Base-by-base conservation (phyloP, 2,888 invertebrate species). In the Tachystola acroxantha region DNA sequence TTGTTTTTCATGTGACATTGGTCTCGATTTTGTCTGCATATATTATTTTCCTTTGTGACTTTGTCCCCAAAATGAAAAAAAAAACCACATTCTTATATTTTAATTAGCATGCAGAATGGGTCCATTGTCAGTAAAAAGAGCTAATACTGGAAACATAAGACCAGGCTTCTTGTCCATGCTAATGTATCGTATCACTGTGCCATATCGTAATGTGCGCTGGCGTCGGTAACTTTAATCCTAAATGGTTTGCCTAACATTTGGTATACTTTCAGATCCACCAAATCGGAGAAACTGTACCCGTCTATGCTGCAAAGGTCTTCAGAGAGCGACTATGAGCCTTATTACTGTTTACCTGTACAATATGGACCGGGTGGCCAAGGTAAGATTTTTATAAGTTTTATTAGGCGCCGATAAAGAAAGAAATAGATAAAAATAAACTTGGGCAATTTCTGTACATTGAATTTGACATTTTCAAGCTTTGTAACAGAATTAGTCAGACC, bases 201-300 rank as follows among this genome's bases (percentile, higher is more conserved):
- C 59, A 56, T 65, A 51, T 64, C 46, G 57, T 60, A 45, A 46
- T 48, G 57, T 64, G 47, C 42, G 50, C 48, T 47, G 44, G 24
- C 6, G 11, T 19, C 19, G 9, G 16, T 10, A 16, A 30, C 14
- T 22, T n/a, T n/a, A n/a, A 25, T 16, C 10, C 7, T 7, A 4
- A 10, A 12, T 9, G 19, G 26, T 13, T 10, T 7, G 11, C 9
- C 24, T 36, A 11, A 30, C 30, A 3, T 2, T 10, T 7, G n/a
- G 10, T 10, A 24, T 36, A 42, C 32, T 78, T 77, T 6, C 90
- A 96, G 96, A 80, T 97, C 97, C 27, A 97, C 97, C 10, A 97
- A 97, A 82, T 97, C 97, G 7, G 97, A 97, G 77, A 96, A 97
- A 82, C 88, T 96, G 71, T 97, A 97, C 75, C 96, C 96, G 22